These are phyloP conservation scores for Pipa parva DNA, from an alignment of 2,113 vertebrate genomes.

Conservation along the genomic window DNA sequence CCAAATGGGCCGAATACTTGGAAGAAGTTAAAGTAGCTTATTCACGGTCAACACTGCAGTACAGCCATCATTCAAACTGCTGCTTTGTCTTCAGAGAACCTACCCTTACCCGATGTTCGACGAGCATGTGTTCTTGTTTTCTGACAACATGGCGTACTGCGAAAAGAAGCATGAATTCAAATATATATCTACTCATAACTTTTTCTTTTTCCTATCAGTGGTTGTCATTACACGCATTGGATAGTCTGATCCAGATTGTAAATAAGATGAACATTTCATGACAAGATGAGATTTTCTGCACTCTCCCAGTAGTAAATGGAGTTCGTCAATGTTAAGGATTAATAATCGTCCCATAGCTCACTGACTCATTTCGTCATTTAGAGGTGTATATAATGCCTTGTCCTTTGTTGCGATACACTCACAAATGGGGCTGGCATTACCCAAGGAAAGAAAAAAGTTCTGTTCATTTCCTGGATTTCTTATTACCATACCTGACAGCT, in stretches of 20 bases:
- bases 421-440: neutral
- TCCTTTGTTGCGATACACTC: neutral
- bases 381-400: neutral
- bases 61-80: constrained; percentile 58
- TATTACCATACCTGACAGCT: neutral
- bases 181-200: constrained; percentile 43
- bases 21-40: constrained; percentile 47
- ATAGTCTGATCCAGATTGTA: constrained; percentile 66
- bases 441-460: too few species aligned
- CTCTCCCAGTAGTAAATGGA: constrained; percentile 24
- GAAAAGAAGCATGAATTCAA: constrained; percentile 75
- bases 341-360: constrained; percentile 26
- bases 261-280: constrained; percentile 56
- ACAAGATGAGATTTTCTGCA: constrained; percentile 35
- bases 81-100: constrained; percentile 66
- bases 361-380: constrained; percentile 17
- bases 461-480: neutral
- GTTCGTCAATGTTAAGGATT: constrained; percentile 31
- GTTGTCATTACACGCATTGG: constrained; percentile 59
- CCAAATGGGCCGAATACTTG: neutral
- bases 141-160: constrained; percentile 63
- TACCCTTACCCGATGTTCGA: constrained; percentile 60
- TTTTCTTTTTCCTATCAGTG: constrained; percentile 56
- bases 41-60: constrained; percentile 42
- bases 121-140: constrained; percentile 74